Evolutionary conservation across 2,888 invertebrate species (phyloP).

Genomic region (Stenodema calcarata): DNA sequence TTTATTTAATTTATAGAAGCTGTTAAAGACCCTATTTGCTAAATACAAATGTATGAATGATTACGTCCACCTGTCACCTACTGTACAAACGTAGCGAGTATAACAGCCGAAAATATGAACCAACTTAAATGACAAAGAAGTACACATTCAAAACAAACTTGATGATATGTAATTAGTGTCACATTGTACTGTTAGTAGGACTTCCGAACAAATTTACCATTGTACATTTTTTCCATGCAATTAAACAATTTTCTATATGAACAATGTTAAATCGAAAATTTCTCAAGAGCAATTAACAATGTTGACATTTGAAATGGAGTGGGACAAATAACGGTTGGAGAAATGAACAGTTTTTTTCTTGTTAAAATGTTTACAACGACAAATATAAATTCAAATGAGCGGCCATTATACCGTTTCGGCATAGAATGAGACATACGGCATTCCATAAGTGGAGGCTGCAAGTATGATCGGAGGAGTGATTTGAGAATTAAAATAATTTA

Average conservation of each 20-base stretch:
- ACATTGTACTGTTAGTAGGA: no score
- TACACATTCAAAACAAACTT: no score
- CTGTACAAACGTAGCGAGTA: no score
- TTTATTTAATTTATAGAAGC: background rate
- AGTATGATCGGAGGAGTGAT: background rate
- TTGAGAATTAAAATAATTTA: background rate
- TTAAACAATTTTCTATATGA: no score
- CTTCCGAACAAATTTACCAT: no score
- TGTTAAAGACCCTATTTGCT: background rate
- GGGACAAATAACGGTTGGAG: background rate
- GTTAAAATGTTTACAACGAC: background rate
- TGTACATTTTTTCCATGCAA: no score
- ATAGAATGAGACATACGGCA: background rate
- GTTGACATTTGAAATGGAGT: background rate
- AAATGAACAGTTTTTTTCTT: background rate
- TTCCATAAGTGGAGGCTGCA: background rate
- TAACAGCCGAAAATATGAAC: no score
- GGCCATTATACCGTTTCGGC: background rate
- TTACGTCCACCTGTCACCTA: no score
- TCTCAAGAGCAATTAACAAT: background rate
- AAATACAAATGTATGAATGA: background rate
- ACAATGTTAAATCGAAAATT: no score
- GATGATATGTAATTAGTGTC: no score
- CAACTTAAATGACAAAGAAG: no score
- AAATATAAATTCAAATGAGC: background rate